Conservation (phyloP, 2,113 vertebrate genomes). For the rabbit (Oryctolagus cuniculus) region mOryCun1.1 NC_091453.1:120183501-120184000, state of each 20-base stretch:
- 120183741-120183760: neutral
- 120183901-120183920: neutral
- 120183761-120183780: neutral
- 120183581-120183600: neutral
- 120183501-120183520: too few relatives aligned
- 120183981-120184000: neutral
- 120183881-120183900: neutral
- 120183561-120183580: too few relatives aligned
- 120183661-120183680: neutral
- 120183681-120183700: neutral
- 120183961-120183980: neutral
- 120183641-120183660: neutral
- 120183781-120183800: neutral
- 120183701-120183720: neutral
- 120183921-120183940: neutral
- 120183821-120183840: neutral
- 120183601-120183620: neutral
- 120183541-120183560: too few relatives aligned
- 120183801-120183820: neutral
- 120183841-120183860: neutral
- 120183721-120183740: neutral
- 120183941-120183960: neutral
- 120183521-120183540: too few relatives aligned
- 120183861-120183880: neutral
- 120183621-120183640: neutral